Evolutionary conservation across 2,797 vertebrate genomes (phyloP), one percentile per base, ranked within the genome.

Genomic region (Lophotriccus pileatus): DNA sequence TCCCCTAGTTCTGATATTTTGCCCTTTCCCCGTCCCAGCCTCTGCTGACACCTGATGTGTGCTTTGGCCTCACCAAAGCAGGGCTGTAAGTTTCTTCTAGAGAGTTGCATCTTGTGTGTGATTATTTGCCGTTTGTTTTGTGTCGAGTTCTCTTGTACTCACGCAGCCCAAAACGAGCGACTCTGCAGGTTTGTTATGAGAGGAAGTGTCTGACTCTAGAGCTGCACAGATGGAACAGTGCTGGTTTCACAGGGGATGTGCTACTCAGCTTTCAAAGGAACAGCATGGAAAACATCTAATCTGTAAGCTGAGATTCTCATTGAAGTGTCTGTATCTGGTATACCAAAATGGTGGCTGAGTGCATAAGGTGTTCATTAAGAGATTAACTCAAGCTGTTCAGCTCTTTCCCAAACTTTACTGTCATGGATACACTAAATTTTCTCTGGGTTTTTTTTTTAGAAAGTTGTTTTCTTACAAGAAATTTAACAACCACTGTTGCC

Each of bases 231-330:
- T 92, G 89, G 94, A 92, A 63, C 0, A 9, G 89, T 90, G 69
- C 68, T 83, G 36, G 47, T 63, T 86, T 88, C 86, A 77, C 49
- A 49, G 85, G 43, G 39, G 34, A 90, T 90, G 49, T 90, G 84
- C 89, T 90, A 82, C 86, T 89, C 93, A 95, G 78, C 79, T 55
- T 84, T 59, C 77, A 90, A 78, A 88, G 49, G 67, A 93, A 75
- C 80, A 90, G 77, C 80, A 93, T 69, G 84, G 66, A 92, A 90
- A 95, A 37, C 77, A 52, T 64, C 84, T 68, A 67, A 49, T 67
- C 82, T 89, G n/a, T 53, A 64, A 84, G 79, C 2, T 7, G 47
- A 67, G 64, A 74, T 49, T 81, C 44, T 84, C 34, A 43, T 50
- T 66, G 63, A 90, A 84, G 63, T 75, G 41, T 76, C 87, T 77